Base-by-base conservation (phyloP, 2,797 vertebrate genomes). In the Lutjanus argentimaculatus region DNA sequence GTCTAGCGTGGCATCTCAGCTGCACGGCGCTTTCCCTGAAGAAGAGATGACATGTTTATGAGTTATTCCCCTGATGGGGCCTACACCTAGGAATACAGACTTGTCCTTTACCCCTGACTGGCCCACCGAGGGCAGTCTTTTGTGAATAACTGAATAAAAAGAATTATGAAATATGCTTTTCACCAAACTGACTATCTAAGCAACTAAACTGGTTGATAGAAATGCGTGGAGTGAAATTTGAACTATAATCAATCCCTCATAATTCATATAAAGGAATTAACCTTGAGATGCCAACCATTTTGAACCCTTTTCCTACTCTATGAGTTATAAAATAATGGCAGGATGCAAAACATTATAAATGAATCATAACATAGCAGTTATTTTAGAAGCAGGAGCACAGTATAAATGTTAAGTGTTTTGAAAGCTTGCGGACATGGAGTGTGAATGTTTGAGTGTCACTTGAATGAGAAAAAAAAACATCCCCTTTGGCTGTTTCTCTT, bases 31-130 rank as follows among this genome's bases (percentile, higher is more conserved):
- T 92, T 87, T 90, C 91, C 90, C 92, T 85, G 89, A 95, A 95
- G 91, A 92, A 92, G 86, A 91, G 89, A 93, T 94, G 94, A 95
- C 92, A 93, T 93, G 92, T 94, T 95, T 95, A 92, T 92, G 91
- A 90, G 89, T 94, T 90, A 93, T 93, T 92, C 91, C 91, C 91
- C 84, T 88, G 90, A 92, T 88, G 87, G 85, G 75, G 73, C 78
- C 79, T 89, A 87, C 89, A 93, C 88, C 91, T 90, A 88, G 88
- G 88, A 93, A 94, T 89, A 89, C 83, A 88, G 84, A 87, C 81
- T 81, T 90, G 80, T 87, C 83, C 88, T 87, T 93, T 87, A 89
- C 67, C 85, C 90, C 85, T 79, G 85, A 90, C 87, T 89, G 79
- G 83, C 81, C 87, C 78, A 78, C 88, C 55, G 84, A 86, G 91